Evolutionary conservation across 2,888 invertebrate species (phyloP), one percentile per base, ranked within the genome.

Genomic region (Xanthorhoe spadicearia): DNA sequence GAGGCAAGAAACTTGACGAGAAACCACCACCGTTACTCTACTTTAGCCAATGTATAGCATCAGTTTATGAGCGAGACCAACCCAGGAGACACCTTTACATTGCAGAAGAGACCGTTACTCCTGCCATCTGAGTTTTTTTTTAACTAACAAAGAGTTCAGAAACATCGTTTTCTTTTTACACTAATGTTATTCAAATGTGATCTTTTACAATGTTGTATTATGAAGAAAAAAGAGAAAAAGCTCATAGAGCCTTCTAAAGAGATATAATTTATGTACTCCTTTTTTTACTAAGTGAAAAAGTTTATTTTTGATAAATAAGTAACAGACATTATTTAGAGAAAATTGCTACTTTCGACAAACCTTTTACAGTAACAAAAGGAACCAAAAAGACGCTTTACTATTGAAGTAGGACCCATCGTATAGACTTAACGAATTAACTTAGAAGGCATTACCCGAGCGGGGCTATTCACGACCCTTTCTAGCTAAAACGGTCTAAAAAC

Each of bases 391-490:
- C 61, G 19, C 32, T 64, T 64, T 61, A 57, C 57, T 43, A 54
- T 57, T 46, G 61, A 58, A 64, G 61, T 64, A 53, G 52, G 32
- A 54, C 62, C 68, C 61, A 70, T 65, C 66, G 63, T 67, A 70
- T 69, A 70, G 68, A 69, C 72, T 70, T 69, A 74, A 71, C 71
- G 74, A 79, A 80, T 81, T 77, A 79, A 79, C 78, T 76, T 75
- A 70, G 71, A 66, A 64, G 23, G 71, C 71, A 71, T 77, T 77
- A 81, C 78, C 79, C 76, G 69, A 70, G 74, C 73, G 71, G 75
- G 79, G 77, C 76, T 82, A 83, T 80, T 78, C 77, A 81, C 79
- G 83, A 77, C 76, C 80, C 75, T 77, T 75, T 74, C 76, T 68
- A 74, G 71, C 74, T 73, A 73, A 79, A 77, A 74, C 74, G 71